Percentiles rank a stretch among this genome's conserved stretches.
Conservation (phyloP, 2,113 vertebrate species). For the Centropus unirufus region DNA sequence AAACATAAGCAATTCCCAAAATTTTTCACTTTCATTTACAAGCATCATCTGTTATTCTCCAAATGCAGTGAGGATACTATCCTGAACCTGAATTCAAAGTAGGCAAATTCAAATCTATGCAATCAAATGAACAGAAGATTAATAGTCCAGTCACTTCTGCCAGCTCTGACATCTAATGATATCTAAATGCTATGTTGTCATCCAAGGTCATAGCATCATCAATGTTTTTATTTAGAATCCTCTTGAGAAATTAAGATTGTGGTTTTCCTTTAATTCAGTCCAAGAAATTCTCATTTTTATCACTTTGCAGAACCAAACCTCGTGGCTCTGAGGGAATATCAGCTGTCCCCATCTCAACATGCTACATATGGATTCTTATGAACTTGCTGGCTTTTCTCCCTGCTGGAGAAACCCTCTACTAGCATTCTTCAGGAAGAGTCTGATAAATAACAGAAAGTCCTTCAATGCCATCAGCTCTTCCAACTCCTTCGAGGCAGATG, state of each 20-base stretch:
- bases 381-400: background rate
- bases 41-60: background rate
- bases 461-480: background rate
- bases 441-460: background rate
- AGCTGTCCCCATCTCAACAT: background rate
- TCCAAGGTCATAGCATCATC: background rate
- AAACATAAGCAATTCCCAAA: background rate
- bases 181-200: background rate
- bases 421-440: background rate
- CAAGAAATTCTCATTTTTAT: background rate
- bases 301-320: background rate
- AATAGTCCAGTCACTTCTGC: background rate
- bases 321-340: background rate
- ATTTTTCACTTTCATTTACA: background rate
- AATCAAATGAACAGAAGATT: background rate
- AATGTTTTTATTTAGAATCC: background rate
- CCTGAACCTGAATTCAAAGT: background rate
- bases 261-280: background rate
- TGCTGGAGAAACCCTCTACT: background rate
- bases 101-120: background rate
- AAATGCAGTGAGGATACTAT: background rate
- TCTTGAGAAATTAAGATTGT: background rate
- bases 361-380: background rate
- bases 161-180: background rate
- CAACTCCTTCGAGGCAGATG: slow-evolving; percentile 44